phyloP scores from a whole-genome alignment of 1,140 invertebrate species.

The Schlechtendalia chinensis region DNA sequence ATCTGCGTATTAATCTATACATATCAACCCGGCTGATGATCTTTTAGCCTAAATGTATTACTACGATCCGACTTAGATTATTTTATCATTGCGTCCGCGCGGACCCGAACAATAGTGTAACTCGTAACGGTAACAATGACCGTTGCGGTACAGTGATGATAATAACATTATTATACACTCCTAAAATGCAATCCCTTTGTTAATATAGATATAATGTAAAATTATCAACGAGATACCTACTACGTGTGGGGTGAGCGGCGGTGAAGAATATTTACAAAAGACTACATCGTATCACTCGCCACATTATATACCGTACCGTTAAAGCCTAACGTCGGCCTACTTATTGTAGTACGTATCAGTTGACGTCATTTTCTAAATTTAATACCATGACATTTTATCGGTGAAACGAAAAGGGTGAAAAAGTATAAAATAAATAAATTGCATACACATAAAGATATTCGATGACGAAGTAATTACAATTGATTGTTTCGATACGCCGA shows the following conservation, averaged over 20 bases:
- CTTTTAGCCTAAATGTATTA: no score
- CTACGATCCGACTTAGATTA: background rate
- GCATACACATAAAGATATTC: no score
- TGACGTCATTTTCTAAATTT: background rate
- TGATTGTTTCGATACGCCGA: no score
- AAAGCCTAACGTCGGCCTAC: background rate
- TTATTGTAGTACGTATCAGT: background rate
- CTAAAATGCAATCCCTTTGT: constrained; percentile 24
- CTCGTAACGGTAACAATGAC: constrained; percentile 20
- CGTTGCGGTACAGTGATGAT: background rate
- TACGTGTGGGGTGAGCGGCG: background rate
- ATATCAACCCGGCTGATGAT: no score
- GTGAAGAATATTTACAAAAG: background rate
- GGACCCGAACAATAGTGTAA: background rate
- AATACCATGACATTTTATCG: background rate
- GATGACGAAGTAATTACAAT: no score
- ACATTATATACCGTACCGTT: background rate
- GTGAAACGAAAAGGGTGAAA: no score
- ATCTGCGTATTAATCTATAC: no score
- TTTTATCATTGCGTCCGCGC: background rate
- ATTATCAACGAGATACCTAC: background rate
- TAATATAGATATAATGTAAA: constrained; percentile 12
- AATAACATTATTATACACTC: constrained; percentile 1
- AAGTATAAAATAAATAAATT: no score
- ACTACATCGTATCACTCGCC: background rate